A percentile compares a stretch with the other conserved stretches of the same genome.
These are phyloP conservation scores for Epinephelus moara DNA, from an alignment of 2,113 vertebrate genomes.

Conservation along the genomic window DNA sequence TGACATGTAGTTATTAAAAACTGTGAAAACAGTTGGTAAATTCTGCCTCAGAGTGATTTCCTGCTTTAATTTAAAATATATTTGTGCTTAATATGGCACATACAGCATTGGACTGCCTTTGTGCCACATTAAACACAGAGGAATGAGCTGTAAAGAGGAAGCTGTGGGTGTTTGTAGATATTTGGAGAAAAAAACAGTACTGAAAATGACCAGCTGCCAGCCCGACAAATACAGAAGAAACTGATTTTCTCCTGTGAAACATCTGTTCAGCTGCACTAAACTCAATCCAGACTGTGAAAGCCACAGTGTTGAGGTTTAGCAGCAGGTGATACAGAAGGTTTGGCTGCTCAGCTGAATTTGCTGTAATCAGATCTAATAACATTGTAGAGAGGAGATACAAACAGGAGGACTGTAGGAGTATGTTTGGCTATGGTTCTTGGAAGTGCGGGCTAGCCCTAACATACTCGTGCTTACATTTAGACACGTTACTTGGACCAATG, in stretches of 20 bases:
- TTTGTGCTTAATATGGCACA: no score
- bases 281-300: background rate
- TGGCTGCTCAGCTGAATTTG: conserved; percentile 7
- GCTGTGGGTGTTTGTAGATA: conserved; percentile 1
- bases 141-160: conserved; percentile 22
- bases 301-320: conserved; percentile 11
- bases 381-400: background rate
- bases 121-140: background rate
- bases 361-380: conserved; percentile 42
- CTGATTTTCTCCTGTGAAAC: background rate
- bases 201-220: conserved; percentile 13
- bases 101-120: background rate
- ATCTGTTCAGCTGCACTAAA: conserved; percentile 12
- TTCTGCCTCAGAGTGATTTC: background rate
- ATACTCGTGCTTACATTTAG: conserved; percentile 9
- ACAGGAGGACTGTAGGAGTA: background rate
- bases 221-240: background rate
- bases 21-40: no score
- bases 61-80: background rate
- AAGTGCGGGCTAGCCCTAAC: conserved; percentile 12
- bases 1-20: no score
- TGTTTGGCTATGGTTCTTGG: conserved; percentile 20
- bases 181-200: background rate
- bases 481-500: background rate
- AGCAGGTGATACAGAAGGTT: conserved; percentile 33